phyloP scores from a whole-genome alignment of 2,113 vertebrate species.

The Thermophis baileyi region DNA sequence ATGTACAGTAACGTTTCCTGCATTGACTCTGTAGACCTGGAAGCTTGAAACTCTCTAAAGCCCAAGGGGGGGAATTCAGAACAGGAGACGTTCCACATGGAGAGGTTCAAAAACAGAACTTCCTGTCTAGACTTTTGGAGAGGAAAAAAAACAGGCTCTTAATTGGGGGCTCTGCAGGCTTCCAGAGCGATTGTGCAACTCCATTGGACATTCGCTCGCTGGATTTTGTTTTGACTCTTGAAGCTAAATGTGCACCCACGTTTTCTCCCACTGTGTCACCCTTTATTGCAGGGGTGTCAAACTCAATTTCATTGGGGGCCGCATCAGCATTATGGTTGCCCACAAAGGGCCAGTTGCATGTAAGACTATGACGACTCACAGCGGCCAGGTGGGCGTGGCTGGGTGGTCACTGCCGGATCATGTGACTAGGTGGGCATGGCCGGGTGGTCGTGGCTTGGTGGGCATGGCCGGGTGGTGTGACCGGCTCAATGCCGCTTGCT shows the following conservation, averaged over 20 bases:
- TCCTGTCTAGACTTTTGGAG: constrained; percentile 73
- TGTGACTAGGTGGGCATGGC: too few species aligned
- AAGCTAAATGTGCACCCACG: background rate
- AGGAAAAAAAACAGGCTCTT: constrained; percentile 50
- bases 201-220: background rate
- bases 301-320: too few species aligned
- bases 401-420: too few species aligned
- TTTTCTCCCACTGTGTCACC: background rate
- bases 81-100: constrained; percentile 26
- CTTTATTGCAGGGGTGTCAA: background rate
- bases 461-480: too few species aligned
- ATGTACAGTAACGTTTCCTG: constrained; percentile 40
- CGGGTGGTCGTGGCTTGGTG: too few species aligned
- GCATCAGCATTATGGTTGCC: too few species aligned
- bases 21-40: constrained; percentile 60
- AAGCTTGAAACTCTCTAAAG: constrained; percentile 50
- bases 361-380: too few species aligned
- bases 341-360: too few species aligned
- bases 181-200: background rate
- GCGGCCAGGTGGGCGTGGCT: too few species aligned
- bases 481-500: too few species aligned
- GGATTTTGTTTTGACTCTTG: background rate
- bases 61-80: background rate
- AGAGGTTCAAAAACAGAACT: constrained; percentile 56
- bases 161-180: constrained; percentile 68